Conservation (phyloP, 2,113 vertebrate genomes). For the Thamnaconus septentrionalis region DNA sequence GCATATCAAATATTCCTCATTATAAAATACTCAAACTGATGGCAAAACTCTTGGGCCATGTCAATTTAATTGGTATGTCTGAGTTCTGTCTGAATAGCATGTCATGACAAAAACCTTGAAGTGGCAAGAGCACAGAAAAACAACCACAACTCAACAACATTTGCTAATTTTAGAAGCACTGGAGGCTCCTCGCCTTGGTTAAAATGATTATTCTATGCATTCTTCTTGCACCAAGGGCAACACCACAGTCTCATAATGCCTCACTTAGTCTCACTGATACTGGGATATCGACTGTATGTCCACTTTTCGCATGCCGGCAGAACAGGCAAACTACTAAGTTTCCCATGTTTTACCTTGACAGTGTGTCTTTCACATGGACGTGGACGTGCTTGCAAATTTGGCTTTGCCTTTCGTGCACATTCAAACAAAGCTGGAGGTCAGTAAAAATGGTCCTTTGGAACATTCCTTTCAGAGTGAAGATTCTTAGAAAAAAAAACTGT, state of each 20-base stretch:
- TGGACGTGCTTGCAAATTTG: too few relatives aligned
- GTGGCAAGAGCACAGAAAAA: constrained; percentile 48
- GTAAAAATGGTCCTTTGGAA: too few relatives aligned
- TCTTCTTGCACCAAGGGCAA: constrained; percentile 1
- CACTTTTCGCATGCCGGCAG: neutral
- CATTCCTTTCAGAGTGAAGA: too few relatives aligned
- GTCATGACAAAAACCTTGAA: constrained; percentile 37
- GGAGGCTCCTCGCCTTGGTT: constrained; percentile 48
- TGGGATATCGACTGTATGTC: constrained; percentile 29
- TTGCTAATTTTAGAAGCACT: constrained; percentile 52
- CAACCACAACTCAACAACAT: constrained; percentile 21
- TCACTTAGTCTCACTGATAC: constrained; percentile 25
- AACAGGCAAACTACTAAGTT: too few relatives aligned
- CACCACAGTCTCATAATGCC: constrained; percentile 37
- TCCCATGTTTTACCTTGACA: too few relatives aligned
- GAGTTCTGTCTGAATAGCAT: constrained; percentile 32
- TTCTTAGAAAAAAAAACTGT: too few relatives aligned
- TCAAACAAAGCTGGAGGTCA: too few relatives aligned
- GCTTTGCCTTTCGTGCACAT: too few relatives aligned
- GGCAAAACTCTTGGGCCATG: constrained; percentile 67
- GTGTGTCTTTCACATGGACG: too few relatives aligned
- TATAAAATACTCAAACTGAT: constrained; percentile 37
- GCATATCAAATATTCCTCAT: constrained; percentile 21
- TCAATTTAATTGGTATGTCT: constrained; percentile 72
- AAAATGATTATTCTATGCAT: constrained; percentile 52